Base-by-base conservation (phyloP, 1,140 invertebrate species). In the Drosophila pectinifera region DNA sequence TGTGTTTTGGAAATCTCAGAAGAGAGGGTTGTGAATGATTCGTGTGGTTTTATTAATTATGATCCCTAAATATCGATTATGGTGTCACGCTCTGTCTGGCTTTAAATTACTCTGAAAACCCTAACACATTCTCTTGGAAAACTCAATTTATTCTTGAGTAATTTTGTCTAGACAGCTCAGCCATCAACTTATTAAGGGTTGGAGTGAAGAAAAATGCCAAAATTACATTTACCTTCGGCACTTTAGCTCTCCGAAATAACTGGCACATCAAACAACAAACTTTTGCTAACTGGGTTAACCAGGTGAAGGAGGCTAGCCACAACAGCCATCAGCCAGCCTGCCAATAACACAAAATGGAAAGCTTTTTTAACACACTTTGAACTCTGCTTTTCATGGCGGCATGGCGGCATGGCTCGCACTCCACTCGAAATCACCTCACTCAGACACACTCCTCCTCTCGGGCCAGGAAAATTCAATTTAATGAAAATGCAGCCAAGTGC, bases 231-330 rank as follows among this genome's bases (percentile, higher is more conserved):
- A 34, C 28, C 20, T 22, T 10, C 3, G 45, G 73, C 51, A 54
- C 62, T 62, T 64, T 55, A 59, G 5, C 36, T 53, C 39, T 53
- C 28, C 8, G 24, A 51, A 76, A 46, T 63, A 81, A 76, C 59
- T 76, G 54, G 81, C 57, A 80, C 80, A 83, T 80, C 80, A 83
- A 80, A 83, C 81, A 80, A 85, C 78, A 73, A 70, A 39, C 65
- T 70, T 54, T 79, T 22, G 31, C 76, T 83, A 83, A 83, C 80
- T 83, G 36, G 80, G 80, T 83, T 83, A 83, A 62, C 80, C 72
- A 49, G 51, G 48, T 67, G 63, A 51, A 54, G 61, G 48, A 54
- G 61, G 48, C 41, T 24, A 10, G 26, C 10, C 18, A 20, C 42
- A 48, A 45, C 46, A 43, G 14, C 56, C 24, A 28, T 28, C 14